A percentile compares a stretch with the other conserved stretches of the same genome.
Evolutionary conservation across 2,113 vertebrate species (phyloP).

Genomic region (Tinamus guttatus): DNA sequence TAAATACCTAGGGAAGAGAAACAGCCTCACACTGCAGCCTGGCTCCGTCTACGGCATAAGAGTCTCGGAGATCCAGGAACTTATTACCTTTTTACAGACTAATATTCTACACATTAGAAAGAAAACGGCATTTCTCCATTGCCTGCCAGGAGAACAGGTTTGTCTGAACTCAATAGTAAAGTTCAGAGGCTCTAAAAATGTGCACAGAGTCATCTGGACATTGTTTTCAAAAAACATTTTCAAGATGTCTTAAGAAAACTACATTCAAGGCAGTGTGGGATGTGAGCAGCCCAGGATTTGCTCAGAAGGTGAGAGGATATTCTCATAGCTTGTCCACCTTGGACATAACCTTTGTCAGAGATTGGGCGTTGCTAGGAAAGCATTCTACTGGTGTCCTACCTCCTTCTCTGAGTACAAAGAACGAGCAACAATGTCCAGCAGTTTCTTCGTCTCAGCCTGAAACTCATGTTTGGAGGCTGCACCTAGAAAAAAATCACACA

Average conservation of each 20-base stretch:
- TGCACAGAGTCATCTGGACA: background rate
- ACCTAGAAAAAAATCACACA: constrained; percentile 77
- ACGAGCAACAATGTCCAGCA: constrained; percentile 94
- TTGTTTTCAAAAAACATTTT: background rate
- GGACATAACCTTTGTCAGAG: background rate
- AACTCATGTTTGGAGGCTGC: constrained; percentile 91
- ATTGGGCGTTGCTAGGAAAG: background rate
- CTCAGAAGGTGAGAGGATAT: background rate
- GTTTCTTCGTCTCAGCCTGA: constrained; percentile 96
- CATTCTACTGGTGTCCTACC: constrained; percentile 70
- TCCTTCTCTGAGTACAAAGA: constrained; percentile 98
- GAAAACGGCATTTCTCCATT: background rate
- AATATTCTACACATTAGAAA: background rate
- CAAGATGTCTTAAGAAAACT: background rate
- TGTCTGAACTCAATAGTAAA: background rate
- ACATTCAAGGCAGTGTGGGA: background rate
- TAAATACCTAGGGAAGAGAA: constrained; percentile 85
- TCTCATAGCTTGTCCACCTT: background rate
- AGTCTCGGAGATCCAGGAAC: background rate
- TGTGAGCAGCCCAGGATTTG: background rate
- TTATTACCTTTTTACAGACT: background rate
- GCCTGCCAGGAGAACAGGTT: background rate
- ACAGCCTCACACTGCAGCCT: background rate
- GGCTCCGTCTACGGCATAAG: background rate
- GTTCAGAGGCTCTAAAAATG: background rate